phyloP scores from a whole-genome alignment of 2,113 vertebrate genomes.

The Malurus cyaneus region DNA sequence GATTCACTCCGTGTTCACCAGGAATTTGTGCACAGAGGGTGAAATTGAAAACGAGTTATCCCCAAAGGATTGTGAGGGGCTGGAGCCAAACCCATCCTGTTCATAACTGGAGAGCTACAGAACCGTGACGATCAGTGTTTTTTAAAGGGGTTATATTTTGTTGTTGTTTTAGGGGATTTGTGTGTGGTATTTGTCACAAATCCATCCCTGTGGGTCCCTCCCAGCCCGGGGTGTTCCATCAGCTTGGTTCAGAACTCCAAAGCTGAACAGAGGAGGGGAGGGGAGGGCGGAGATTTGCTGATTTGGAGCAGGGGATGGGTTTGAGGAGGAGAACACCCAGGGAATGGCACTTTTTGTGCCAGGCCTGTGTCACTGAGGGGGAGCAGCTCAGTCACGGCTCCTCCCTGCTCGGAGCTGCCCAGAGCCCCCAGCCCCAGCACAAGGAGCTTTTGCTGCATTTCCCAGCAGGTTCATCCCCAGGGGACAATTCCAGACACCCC shows the following conservation, averaged over 20 bases:
- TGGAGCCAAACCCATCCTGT: background rate
- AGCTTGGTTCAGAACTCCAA: background rate
- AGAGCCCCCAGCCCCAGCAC: background rate
- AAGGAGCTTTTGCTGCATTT: background rate
- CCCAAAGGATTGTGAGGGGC: background rate
- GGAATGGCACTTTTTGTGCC: accelerated
- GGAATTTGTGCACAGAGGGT: background rate
- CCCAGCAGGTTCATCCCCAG: background rate
- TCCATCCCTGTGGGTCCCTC: background rate
- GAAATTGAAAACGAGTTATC: background rate
- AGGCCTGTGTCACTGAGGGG: background rate
- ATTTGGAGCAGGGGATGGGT: background rate
- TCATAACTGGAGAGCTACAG: background rate
- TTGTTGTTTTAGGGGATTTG: background rate
- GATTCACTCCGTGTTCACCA: background rate
- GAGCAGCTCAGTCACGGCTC: accelerated
- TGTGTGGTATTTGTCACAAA: background rate
- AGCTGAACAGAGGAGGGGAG: background rate
- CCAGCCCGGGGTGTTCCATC: background rate
- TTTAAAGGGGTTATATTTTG: background rate
- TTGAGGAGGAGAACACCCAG: background rate
- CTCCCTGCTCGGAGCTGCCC: background rate
- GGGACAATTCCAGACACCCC: accelerated
- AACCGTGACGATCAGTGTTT: background rate
- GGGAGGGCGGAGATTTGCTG: background rate